Evolutionary conservation across 2,888 invertebrate species (phyloP).

Genomic region (Poecilobothrus nobilitatus): DNA sequence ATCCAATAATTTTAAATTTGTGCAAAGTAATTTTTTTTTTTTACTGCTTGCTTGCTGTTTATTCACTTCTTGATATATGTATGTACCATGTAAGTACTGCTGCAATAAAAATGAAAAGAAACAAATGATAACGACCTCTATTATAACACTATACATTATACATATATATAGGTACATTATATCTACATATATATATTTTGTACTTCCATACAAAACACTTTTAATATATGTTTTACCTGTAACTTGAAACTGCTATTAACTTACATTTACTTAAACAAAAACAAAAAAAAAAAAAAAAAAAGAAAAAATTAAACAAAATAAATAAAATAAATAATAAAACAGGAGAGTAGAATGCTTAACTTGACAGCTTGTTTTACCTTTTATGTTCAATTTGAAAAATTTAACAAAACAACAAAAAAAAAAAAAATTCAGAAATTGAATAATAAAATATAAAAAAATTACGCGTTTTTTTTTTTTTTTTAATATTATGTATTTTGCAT

Average conservation of each 20-base stretch:
- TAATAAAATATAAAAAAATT: neutral
- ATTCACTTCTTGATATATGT: too few species aligned
- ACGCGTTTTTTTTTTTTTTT: neutral
- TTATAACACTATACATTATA: too few species aligned
- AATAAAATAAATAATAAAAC: neutral
- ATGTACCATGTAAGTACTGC: too few species aligned
- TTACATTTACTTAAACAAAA: neutral
- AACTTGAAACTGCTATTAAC: neutral
- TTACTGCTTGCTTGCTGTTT: too few species aligned
- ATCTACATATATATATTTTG: too few species aligned
- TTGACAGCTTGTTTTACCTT: slow-evolving; percentile 6
- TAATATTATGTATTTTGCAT: neutral
- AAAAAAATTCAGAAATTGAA: neutral
- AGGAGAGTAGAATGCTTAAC: neutral
- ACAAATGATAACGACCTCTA: neutral
- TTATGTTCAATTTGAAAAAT: neutral
- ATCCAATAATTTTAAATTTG: too few species aligned
- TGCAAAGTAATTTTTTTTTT: too few species aligned
- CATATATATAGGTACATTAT: too few species aligned
- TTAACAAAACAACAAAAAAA: neutral
- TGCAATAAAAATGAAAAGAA: too few species aligned
- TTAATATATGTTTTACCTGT: neutral
- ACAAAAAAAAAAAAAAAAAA: neutral
- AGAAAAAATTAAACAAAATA: neutral
- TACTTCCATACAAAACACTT: too few species aligned